Evolutionary conservation across 2,888 invertebrate genomes (phyloP), one percentile per base, ranked within the genome.

Genomic region (Miltochrista miniata): DNA sequence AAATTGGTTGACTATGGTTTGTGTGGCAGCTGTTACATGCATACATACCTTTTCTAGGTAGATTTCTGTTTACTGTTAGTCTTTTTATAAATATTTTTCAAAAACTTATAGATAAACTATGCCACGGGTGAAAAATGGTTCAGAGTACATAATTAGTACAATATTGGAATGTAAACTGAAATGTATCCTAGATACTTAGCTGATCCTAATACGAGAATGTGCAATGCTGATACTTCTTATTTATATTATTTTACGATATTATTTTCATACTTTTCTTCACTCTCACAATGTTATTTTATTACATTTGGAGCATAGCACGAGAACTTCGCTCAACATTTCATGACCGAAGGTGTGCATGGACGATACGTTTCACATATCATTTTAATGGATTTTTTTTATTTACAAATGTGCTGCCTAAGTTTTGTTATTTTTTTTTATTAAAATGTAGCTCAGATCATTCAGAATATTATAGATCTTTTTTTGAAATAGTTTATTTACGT

Each of bases 21-120:
- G 79, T 89, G 85, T 87, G 87, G 84, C 87, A 87, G 88, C 85
- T 87, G 85, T 87, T 85, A 89, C 85, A 87, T 89, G 89, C 90
- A 87, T 88, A 85, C 77, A 82, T 82, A 83, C 79, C 68, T 73
- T 24, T 60, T 65, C 83, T 83, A 83, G 84, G 78, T 72, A 79
- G 68, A 88, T 88, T 87, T 87, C 83, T 69, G 88, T 86, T 86
- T 82, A 81, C 76, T 50, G 59, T 38, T 2, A 31, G 8, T 31
- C 8, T 38, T 24, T 40, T 34, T 48, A 38, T 12, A 12, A 5
- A 13, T 35, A 37, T 43, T 29, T 49, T 54, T 41, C 37, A 37
- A 1, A 14, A 2, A 13, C 13, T 7, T 44, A 14, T n/a, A n/a
- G n/a, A n/a, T n/a, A 44, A 24, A 35, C 29, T 5, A 24, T 10